These are phyloP conservation scores for Pterophyllum scalare DNA, from an alignment of 2,113 vertebrate genomes.

Conservation along the genomic window DNA sequence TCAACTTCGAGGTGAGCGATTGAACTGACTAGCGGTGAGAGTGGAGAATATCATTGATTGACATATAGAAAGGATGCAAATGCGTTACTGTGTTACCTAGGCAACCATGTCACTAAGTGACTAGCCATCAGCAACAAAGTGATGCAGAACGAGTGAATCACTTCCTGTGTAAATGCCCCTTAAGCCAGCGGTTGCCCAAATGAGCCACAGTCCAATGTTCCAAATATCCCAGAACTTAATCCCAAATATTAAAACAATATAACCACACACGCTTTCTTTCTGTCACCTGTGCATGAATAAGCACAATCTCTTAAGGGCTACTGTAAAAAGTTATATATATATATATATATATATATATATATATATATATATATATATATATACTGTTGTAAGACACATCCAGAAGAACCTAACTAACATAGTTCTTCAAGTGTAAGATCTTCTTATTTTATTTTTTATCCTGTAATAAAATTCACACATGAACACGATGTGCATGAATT, in stretches of 20 bases:
- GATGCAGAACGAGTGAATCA: not conserved
- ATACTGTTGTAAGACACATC: not conserved
- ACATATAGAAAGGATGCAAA: not conserved
- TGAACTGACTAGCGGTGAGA: not conserved
- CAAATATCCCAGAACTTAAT: not conserved
- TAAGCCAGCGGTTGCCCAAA: not conserved
- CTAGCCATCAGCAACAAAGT: not conserved
- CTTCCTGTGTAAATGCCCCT: not conserved
- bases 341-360: no score
- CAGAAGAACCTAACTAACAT: not conserved
- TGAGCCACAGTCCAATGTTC: slow-evolving; percentile 21
- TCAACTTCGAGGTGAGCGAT: not conserved
- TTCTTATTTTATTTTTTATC: not conserved
- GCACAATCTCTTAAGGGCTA: not conserved
- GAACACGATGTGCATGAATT: not conserved
- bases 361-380: no score
- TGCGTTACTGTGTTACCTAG: not conserved
- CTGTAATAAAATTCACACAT: no score
- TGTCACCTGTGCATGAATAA: not conserved
- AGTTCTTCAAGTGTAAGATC: not conserved
- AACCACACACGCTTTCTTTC: not conserved
- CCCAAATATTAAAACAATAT: not conserved
- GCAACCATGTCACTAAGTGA: not conserved
- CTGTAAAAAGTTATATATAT: not conserved
- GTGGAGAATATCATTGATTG: not conserved